Evolutionary conservation across 2,113 vertebrate genomes (phyloP), one percentile per base, ranked within the genome.

Genomic region (Leptocoma aspasia): DNA sequence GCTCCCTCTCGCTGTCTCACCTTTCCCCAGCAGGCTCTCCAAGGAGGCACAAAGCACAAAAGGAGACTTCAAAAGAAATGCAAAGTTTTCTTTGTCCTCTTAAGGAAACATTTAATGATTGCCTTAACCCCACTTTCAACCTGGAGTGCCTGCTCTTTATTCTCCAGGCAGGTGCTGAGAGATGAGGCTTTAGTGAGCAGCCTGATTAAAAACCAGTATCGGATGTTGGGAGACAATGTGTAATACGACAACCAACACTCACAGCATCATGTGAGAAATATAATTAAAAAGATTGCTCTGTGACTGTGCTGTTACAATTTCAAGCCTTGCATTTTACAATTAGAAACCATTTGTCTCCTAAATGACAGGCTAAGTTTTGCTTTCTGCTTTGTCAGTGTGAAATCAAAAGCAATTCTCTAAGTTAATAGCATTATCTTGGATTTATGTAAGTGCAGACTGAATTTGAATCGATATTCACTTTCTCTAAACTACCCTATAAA

Each of bases 111-210:
- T 59, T 75, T 52, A 69, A 57, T 17, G 45, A 76, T 18, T 66
- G 37, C 53, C 11, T 57, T 54, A 82, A 72, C 59, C 50, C 30
- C 28, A 78, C 49, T 61, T 54, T 27, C 41, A 60, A 33, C 83
- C 44, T 39, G 78, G 44, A 17, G 44, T 64, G 88, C 64, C 77
- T 68, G 49, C 23, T 71, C 89, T 95, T 79, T 78, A 85, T 76
- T 53, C 72, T 90, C 82, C 9, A 13, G 33, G 12, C 90, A 90
- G 92, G 95, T 81, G 90, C 85, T 95, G 95, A 96, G 90, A 92
- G 92, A 83, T 2, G 12, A 90, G 79, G 75, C 77, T 95, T 78
- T 77, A 47, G 72, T 16, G 72, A 82, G 79, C 57, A 64, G 91
- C 12, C 82, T 63, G 86, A 75, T 59, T 78, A 89, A 95, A 88